Base-by-base conservation (phyloP, 2,797 vertebrate species). In the Danio choprae region DNA sequence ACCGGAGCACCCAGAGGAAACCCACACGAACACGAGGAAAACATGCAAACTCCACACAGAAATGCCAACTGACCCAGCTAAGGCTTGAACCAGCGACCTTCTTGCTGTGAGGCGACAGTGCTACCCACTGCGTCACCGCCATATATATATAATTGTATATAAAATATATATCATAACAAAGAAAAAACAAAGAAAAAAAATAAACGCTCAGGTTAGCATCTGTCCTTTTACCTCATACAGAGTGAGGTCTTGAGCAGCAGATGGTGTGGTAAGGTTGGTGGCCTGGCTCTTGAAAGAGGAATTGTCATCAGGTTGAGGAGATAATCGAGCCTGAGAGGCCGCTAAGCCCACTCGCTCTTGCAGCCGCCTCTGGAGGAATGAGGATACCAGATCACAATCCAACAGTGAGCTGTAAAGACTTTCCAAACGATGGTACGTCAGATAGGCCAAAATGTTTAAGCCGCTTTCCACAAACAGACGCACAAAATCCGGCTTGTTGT, bases 381-480 rank as follows among this genome's bases (percentile, higher is more conserved):
- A 44, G 79, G 83, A 92, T 41, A 90, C 89, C 82, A 95, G 87
- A 0, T 90, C 91, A 87, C 87, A 91, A 63, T 92, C 88, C 0
- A 93, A 84, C 56, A 93, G 86, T 0, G 93, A 93, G 38, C 87
- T 55, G 79, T 96, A 97, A 48, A 97, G 89, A 44, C 83, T 85
- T 72, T 95, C 93, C 87, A 97, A 87, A 15, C 93, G 94, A 0
- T 5, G 2, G 15, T 92, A 90, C 0, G 94, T 95, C 86, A 96
- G 88, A 86, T 96, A 96, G 80, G 95, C 90, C 77, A 93, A 82
- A 60, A 96, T 90, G 68, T 94, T 95, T 64, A 96, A 90, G 5
- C 95, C 95, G 0, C 93, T 96, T 70, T 96, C 95, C 15, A 94
- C 94, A 80, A 96, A 96, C 59, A 96, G 89, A 6, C 95, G 94